These are phyloP conservation scores for Corapipo altera DNA, from an alignment of 2,113 vertebrate species.

Conservation along the genomic window DNA sequence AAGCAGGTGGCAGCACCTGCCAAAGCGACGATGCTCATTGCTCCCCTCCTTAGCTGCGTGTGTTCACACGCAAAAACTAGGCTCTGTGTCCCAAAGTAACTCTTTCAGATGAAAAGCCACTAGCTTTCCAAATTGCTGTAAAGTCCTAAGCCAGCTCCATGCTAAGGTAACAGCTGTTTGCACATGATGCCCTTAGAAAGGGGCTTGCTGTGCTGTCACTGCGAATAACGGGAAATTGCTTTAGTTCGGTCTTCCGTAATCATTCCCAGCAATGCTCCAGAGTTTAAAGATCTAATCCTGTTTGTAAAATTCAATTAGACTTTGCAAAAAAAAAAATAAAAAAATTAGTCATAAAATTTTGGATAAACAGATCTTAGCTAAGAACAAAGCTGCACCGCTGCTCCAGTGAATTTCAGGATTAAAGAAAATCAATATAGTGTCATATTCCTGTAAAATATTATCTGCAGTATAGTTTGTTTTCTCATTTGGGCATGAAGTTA, in stretches of 20 bases:
- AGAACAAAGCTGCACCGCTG: slow-evolving; percentile 31
- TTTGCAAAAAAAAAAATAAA: background rate
- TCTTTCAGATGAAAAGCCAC: background rate
- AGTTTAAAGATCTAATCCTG: slow-evolving; percentile 51
- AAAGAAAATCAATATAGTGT: slow-evolving; percentile 1
- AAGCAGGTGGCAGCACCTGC: background rate
- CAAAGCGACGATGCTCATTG: rapidly evolving
- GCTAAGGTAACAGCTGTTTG: background rate
- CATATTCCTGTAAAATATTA: background rate
- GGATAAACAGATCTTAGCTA: slow-evolving; percentile 43
- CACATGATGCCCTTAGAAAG: background rate
- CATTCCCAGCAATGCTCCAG: slow-evolving; percentile 9
- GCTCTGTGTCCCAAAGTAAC: background rate
- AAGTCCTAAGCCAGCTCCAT: background rate
- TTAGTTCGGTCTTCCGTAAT: background rate
- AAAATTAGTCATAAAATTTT: background rate
- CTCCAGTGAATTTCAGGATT: background rate
- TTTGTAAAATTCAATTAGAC: slow-evolving; percentile 40
- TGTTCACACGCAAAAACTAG: background rate
- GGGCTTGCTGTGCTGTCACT: background rate
- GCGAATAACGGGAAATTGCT: background rate
- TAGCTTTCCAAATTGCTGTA: background rate
- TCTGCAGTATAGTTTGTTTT: background rate
- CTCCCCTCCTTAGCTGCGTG: background rate
- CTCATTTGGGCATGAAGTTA: background rate